Percentiles rank a stretch among this genome's conserved stretches.
phyloP scores from a whole-genome alignment of 1,140 invertebrate genomes.

The Sipha flava region DNA sequence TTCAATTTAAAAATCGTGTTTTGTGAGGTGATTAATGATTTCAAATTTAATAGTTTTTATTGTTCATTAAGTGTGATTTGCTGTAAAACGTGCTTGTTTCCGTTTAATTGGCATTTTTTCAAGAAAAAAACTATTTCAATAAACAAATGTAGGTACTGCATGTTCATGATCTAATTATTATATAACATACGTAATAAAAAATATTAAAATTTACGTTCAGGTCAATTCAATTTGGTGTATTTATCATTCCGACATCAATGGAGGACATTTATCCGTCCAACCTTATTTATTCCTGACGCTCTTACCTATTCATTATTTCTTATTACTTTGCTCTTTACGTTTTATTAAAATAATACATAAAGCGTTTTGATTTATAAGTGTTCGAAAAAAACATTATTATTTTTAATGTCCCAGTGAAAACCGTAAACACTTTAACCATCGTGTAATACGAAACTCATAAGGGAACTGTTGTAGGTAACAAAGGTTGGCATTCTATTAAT shows the following conservation, averaged over 20 bases:
- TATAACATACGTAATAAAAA: neutral
- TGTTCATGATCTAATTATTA: neutral
- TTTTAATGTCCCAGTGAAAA: neutral
- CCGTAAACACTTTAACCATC: neutral
- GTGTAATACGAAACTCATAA: neutral
- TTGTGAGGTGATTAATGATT: neutral
- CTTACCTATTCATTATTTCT: neutral
- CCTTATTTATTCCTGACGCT: neutral
- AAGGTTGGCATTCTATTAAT: neutral
- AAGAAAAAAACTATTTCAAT: neutral
- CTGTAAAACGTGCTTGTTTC: neutral
- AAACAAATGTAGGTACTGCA: neutral
- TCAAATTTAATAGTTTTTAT: slow-evolving; percentile 1
- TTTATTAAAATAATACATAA: neutral
- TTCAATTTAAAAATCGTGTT: neutral
- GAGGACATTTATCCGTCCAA: neutral
- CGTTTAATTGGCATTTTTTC: neutral
- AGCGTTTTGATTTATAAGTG: neutral
- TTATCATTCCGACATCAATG: neutral
- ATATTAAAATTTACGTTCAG: too few relatives aligned
- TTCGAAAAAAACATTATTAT: too few relatives aligned
- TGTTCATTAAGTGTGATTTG: slow-evolving; percentile 15
- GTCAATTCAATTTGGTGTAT: neutral
- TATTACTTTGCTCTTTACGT: neutral
- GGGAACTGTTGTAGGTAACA: neutral